These are phyloP conservation scores for Neofelis nebulosa DNA, from an alignment of 2,113 vertebrate species.

Conservation along the genomic window DNA sequence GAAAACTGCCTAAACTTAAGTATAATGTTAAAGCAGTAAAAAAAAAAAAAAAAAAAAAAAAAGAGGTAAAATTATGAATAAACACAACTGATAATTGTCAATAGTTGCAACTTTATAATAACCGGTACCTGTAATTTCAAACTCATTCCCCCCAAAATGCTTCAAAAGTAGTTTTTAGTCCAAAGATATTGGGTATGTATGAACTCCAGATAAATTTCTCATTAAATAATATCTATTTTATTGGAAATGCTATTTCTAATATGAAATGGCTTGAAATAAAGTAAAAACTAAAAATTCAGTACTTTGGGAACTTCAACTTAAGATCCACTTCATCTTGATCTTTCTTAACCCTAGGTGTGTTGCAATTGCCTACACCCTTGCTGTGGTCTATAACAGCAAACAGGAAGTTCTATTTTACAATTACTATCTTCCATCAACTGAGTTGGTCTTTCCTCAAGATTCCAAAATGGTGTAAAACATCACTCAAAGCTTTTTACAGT, in stretches of 20 bases:
- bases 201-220: slow-evolving; percentile 18
- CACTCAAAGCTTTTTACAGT: background rate
- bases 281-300: background rate
- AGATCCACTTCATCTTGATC: background rate
- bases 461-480: background rate
- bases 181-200: background rate
- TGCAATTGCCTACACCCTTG: background rate
- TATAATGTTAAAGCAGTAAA: background rate
- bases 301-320: background rate
- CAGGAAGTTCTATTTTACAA: background rate
- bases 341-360: background rate
- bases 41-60: background rate
- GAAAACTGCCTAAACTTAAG: background rate
- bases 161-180: background rate
- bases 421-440: background rate
- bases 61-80: background rate
- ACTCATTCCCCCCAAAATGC: background rate
- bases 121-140: background rate
- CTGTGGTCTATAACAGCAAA: background rate
- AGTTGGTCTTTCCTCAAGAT: background rate
- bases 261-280: slow-evolving; percentile 28
- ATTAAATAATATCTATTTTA: background rate
- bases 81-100: background rate
- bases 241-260: background rate
- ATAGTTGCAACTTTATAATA: background rate